These are phyloP conservation scores for Luperina testacea DNA, from an alignment of 2,888 invertebrate species.

Conservation along the genomic window DNA sequence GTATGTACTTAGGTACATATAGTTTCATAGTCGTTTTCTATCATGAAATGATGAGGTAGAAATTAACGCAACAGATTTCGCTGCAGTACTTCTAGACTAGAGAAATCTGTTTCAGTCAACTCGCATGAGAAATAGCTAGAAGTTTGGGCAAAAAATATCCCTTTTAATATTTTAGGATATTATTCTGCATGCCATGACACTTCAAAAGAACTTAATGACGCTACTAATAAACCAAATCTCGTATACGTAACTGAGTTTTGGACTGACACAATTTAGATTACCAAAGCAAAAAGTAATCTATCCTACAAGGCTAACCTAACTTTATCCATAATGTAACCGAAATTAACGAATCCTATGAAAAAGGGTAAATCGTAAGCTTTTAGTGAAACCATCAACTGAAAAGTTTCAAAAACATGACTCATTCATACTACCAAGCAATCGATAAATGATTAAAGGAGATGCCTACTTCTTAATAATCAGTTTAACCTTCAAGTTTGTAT, in stretches of 20 bases:
- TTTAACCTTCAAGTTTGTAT: slow-evolving; percentile 19
- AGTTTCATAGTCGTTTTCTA: neutral
- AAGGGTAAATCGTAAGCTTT: neutral
- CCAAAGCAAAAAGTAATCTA: neutral
- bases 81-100: neutral
- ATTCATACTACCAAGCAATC: slow-evolving; percentile 8
- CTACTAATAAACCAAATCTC: neutral
- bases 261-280: neutral
- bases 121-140: neutral
- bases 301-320: neutral
- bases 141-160: neutral
- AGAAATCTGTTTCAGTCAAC: neutral
- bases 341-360: neutral
- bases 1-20: neutral
- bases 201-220: neutral
- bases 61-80: neutral
- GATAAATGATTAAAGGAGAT: slow-evolving; percentile 1
- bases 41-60: neutral
- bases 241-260: neutral
- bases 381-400: neutral
- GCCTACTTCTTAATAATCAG: neutral
- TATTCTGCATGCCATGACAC: no score
- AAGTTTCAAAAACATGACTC: slow-evolving; percentile 1
- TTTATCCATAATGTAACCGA: neutral
- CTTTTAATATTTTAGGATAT: neutral